Conservation (phyloP, 2,797 vertebrate species). For the Phrynocephalus guinanensis region DNA sequence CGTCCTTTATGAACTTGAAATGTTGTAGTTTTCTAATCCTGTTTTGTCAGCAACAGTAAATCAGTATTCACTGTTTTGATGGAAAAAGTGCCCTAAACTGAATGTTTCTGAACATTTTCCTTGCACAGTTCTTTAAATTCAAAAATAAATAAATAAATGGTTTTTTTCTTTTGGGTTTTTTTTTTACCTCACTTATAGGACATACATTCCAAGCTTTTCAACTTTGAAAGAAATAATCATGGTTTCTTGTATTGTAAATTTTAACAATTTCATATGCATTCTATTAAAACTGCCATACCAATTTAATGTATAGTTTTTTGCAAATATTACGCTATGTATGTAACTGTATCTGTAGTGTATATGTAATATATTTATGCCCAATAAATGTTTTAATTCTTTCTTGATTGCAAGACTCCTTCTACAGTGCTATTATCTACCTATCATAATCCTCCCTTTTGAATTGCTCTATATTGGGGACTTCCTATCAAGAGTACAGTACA, state of each 20-base stretch:
- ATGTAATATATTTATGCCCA: conserved; percentile 99
- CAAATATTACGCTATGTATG: conserved; percentile 99
- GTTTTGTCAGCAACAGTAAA: conserved; percentile 76
- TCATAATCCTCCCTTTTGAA: not conserved
- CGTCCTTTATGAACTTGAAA: conserved; percentile 78
- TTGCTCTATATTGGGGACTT: not conserved
- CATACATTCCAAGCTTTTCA: conserved; percentile 98
- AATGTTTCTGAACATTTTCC: conserved; percentile 83
- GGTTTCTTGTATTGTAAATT: conserved; percentile 99
- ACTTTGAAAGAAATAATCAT: conserved; percentile 82
- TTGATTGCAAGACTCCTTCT: conserved; percentile 71
- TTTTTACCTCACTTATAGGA: conserved; percentile 94
- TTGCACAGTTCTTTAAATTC: conserved; percentile 89
- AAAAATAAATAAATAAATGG: conserved; percentile 72
- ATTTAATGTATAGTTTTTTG: conserved; percentile 99
- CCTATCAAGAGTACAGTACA: not conserved
- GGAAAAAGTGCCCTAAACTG: conserved; percentile 81
- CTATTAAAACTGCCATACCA: conserved; percentile 99
- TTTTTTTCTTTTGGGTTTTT: conserved; percentile 59
- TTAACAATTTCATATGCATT: conserved; percentile 99
- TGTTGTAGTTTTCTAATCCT: conserved; percentile 76
- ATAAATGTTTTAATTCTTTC: conserved; percentile 99
- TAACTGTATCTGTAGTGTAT: conserved; percentile 99
- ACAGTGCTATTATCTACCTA: not conserved
- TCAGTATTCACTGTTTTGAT: conserved; percentile 78